phyloP scores from a whole-genome alignment of 2,113 vertebrate genomes.

The Myanophis thanlyinensis region DNA sequence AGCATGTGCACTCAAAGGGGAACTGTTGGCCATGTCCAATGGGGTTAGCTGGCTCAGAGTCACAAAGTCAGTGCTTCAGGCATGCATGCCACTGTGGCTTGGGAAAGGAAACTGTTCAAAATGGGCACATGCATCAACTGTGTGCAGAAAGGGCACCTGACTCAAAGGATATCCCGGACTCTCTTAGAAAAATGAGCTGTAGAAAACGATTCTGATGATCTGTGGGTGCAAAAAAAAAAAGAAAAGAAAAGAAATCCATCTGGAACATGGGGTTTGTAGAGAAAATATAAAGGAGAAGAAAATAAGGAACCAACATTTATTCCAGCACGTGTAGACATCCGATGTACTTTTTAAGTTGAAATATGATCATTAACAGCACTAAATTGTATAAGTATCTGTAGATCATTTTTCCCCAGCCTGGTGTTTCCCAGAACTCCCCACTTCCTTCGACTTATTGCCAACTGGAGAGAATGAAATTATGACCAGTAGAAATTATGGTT shows the following conservation, averaged over 20 bases:
- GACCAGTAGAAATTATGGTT: background rate
- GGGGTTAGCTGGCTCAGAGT: background rate
- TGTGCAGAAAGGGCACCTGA: background rate
- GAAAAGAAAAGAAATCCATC: background rate
- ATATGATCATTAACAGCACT: background rate
- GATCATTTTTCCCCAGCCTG: background rate
- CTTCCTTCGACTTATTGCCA: background rate
- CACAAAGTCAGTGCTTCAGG: background rate
- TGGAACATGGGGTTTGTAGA: background rate
- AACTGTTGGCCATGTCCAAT: background rate
- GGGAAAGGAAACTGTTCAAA: background rate
- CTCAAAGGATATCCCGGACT: background rate
- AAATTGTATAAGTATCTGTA: background rate
- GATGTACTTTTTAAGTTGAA: background rate
- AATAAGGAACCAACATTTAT: no score
- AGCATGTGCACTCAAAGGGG: conserved; percentile 4
- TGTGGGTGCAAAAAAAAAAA: background rate
- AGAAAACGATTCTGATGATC: background rate
- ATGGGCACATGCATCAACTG: background rate
- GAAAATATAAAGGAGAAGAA: background rate
- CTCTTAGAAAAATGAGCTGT: background rate
- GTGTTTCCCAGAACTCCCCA: background rate
- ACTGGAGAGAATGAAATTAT: background rate
- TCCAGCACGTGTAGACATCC: background rate
- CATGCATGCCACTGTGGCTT: background rate